phyloP scores from a whole-genome alignment of 2,797 vertebrate genomes.

The Rhabdophis nuchalis region DNA sequence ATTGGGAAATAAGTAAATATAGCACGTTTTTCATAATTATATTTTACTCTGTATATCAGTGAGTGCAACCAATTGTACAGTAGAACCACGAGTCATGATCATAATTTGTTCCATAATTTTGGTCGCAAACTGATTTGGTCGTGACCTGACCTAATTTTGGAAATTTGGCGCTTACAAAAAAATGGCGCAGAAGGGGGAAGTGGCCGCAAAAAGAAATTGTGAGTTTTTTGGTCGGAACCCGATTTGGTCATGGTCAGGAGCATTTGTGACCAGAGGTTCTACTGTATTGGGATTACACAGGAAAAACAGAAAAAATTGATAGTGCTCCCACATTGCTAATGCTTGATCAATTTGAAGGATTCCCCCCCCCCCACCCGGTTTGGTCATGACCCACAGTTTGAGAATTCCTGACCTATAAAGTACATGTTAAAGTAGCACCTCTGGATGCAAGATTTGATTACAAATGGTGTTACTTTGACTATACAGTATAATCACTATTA shows the following conservation, averaged over 20 bases:
- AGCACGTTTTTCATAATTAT: neutral
- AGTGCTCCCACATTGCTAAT: neutral
- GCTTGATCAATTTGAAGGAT: neutral
- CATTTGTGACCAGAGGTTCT: no score
- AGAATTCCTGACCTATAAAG: neutral
- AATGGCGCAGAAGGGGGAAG: no score
- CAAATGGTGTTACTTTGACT: accelerated
- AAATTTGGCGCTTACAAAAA: no score
- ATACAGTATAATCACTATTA: neutral
- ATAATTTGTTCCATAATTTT: no score
- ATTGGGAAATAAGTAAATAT: neutral
- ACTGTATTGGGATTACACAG: neutral
- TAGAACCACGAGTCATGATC: no score
- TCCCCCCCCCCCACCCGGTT: neutral
- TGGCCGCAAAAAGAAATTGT: no score
- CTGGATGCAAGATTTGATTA: neutral
- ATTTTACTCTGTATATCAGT: neutral
- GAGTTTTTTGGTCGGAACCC: no score
- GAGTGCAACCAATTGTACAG: neutral
- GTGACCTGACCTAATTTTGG: no score
- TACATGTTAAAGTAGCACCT: neutral
- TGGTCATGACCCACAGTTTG: neutral
- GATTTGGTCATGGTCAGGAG: no score
- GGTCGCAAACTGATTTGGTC: no score
- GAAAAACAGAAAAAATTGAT: neutral